Conservation (phyloP, 2,888 invertebrate genomes). For the Biston stratarius region DNA sequence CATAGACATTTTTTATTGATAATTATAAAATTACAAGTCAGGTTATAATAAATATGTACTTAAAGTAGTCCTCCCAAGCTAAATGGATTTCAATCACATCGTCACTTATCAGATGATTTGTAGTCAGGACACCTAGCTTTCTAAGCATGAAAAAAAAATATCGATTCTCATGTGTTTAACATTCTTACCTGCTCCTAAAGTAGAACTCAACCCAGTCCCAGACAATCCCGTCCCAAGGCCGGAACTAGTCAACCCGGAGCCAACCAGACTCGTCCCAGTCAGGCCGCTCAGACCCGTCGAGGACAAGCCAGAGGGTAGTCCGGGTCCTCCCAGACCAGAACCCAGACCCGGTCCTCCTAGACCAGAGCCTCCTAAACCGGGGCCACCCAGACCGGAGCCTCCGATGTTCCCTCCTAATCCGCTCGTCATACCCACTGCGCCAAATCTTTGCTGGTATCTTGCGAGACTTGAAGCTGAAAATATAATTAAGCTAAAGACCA, state of each 20-base stretch:
- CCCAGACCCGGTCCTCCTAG: no score
- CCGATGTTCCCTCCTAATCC: slow-evolving; percentile 57
- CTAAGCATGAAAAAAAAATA: not conserved
- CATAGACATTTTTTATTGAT: no score
- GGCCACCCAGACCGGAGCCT: slow-evolving; percentile 52
- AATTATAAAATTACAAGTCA: no score
- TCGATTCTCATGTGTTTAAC: not conserved
- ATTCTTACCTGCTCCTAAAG: slow-evolving; percentile 62
- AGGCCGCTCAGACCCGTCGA: slow-evolving; percentile 79
- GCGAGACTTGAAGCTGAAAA: slow-evolving; percentile 83
- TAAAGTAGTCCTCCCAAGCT: no score
- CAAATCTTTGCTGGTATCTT: slow-evolving; percentile 89
- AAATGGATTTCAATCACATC: no score
- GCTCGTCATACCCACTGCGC: slow-evolving; percentile 70
- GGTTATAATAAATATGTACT: no score
- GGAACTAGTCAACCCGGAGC: slow-evolving; percentile 73
- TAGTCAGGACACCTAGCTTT: no score
- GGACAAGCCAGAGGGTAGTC: slow-evolving; percentile 76
- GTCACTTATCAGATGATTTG: no score
- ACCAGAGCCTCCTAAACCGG: slow-evolving; percentile 59
- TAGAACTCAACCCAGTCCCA: slow-evolving; percentile 72
- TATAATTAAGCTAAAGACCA: not conserved
- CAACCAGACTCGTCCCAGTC: slow-evolving; percentile 77
- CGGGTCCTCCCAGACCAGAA: slow-evolving; percentile 57
- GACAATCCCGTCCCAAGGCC: slow-evolving; percentile 73